Evolutionary conservation across 2,797 vertebrate species (phyloP).

Genomic region (Moxostoma hubbsi): DNA sequence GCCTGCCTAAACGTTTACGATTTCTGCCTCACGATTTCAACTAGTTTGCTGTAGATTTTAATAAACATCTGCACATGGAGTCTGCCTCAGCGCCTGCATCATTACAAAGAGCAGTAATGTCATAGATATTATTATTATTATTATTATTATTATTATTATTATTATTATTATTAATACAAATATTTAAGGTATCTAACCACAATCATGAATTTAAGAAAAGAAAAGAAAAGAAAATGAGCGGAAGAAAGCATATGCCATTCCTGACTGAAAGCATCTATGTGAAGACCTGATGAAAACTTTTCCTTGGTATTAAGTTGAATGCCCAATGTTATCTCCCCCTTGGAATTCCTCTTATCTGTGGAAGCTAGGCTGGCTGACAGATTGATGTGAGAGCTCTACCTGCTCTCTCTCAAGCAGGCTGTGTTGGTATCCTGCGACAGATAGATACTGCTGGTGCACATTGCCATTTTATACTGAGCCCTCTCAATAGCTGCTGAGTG

Average conservation of each 20-base stretch:
- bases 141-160: no score
- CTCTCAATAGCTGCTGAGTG: conserved; percentile 91
- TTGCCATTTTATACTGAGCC: conserved; percentile 82
- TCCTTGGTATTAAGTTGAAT: conserved; percentile 82
- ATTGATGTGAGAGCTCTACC: conserved; percentile 82
- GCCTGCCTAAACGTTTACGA: no score
- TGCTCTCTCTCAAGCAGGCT: conserved; percentile 79
- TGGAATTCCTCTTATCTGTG: conserved; percentile 86
- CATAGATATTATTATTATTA: no score
- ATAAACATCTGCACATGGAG: no score
- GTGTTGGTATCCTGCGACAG: conserved; percentile 81
- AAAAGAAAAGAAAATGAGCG: conserved; percentile 16
- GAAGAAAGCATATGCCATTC: conserved; percentile 55
- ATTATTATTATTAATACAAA: no score
- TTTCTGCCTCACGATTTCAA: no score
- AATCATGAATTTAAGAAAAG: conserved; percentile 52
- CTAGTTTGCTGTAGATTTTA: no score
- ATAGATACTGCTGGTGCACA: conserved; percentile 84
- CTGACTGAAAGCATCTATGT: conserved; percentile 77
- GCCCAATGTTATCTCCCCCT: conserved; percentile 78
- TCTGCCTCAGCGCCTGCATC: no score
- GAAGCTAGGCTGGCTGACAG: conserved; percentile 82
- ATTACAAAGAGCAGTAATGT: no score
- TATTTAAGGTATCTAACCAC: neutral
- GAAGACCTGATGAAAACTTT: conserved; percentile 82